A percentile compares a stretch with the other conserved stretches of the same genome.
These are phyloP conservation scores for Sciurus carolinensis DNA, from an alignment of 2,797 vertebrate genomes.

Conservation along the genomic window DNA sequence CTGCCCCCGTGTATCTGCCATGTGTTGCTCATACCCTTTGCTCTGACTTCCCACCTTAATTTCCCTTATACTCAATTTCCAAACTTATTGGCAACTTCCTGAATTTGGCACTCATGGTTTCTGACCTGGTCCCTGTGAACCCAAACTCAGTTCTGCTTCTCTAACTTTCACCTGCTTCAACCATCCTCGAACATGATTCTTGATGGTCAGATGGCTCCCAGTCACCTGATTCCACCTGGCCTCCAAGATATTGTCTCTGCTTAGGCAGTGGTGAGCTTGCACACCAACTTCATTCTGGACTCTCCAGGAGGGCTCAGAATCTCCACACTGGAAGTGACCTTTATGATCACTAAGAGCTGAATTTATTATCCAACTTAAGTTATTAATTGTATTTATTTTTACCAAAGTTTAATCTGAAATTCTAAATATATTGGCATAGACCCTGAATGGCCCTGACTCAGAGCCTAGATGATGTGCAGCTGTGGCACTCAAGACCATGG, in stretches of 20 bases:
- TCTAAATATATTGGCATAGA: not conserved
- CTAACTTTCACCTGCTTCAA: not conserved
- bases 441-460: not conserved
- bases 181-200: not conserved
- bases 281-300: not conserved
- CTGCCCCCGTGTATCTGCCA: too few species aligned
- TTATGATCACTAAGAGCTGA: not conserved
- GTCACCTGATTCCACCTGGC: not conserved
- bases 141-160: not conserved
- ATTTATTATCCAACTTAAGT: not conserved
- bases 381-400: constrained; percentile 25
- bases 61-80: not conserved
- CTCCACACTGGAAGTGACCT: not conserved
- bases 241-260: not conserved
- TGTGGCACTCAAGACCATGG: not conserved
- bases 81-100: not conserved
- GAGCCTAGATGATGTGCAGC: not conserved
- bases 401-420: constrained; percentile 50
- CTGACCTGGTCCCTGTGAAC: not conserved
- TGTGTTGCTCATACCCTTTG: not conserved
- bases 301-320: not conserved
- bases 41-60: not conserved
- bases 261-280: not conserved
- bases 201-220: not conserved
- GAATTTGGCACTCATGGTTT: not conserved